phyloP scores from a whole-genome alignment of 2,797 vertebrate genomes.

The Lemur catta region DNA sequence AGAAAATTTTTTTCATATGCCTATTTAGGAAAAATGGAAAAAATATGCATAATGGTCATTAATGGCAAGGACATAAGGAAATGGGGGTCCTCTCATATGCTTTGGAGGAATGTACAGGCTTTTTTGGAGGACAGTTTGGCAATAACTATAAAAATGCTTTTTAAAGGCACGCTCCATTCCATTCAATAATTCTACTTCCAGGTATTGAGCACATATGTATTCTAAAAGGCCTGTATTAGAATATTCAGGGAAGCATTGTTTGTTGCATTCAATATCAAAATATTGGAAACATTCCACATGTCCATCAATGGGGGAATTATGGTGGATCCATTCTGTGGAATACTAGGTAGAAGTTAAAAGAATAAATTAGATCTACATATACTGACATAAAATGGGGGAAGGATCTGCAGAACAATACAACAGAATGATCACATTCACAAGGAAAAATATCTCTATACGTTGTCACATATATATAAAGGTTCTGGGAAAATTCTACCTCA shows the following conservation, averaged over 20 bases:
- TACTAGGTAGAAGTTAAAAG: slow-evolving; percentile 40
- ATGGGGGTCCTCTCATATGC: neutral
- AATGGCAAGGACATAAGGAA: neutral
- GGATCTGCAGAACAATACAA: neutral
- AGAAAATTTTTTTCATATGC: neutral
- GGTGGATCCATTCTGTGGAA: neutral
- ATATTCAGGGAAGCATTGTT: neutral
- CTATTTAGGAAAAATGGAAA: neutral
- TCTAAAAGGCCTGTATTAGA: neutral
- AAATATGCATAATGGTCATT: neutral
- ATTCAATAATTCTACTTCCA: neutral
- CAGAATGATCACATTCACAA: neutral
- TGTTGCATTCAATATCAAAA: neutral
- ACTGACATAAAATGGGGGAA: neutral
- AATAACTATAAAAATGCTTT: neutral
- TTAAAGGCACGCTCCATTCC: neutral
- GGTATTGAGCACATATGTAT: neutral
- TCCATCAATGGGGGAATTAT: neutral
- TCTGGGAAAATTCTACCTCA: neutral
- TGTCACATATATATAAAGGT: neutral
- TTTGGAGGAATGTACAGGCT: neutral
- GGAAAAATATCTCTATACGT: neutral
- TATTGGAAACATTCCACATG: neutral
- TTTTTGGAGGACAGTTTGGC: slow-evolving; percentile 20
- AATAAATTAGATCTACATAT: neutral